phyloP scores from a whole-genome alignment of 92 coral and sea anemone species.

The Parazoanthus atlanticus region DNA sequence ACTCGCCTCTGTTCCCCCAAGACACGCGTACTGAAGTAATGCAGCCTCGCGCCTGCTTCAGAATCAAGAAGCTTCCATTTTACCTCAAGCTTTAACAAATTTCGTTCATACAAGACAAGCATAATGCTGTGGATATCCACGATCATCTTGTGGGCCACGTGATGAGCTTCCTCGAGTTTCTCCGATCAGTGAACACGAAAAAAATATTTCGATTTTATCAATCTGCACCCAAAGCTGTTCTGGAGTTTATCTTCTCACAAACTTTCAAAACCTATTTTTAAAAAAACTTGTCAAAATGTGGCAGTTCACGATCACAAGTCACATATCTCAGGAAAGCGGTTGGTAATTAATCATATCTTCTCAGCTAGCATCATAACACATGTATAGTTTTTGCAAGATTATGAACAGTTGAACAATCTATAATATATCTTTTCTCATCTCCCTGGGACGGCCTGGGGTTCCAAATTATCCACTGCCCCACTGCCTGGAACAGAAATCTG shows the following conservation, averaged over 20 bases:
- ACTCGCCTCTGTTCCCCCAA: not conserved
- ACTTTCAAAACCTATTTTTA: not conserved
- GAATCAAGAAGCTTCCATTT: not conserved
- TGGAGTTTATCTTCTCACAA: not conserved
- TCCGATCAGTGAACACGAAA: no score
- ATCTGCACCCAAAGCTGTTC: not conserved
- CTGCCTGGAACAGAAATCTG: not conserved
- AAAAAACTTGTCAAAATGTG: not conserved
- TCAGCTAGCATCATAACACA: not conserved
- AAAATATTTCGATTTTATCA: no score
- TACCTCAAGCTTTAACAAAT: not conserved
- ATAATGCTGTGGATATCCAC: no score
- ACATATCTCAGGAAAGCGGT: not conserved
- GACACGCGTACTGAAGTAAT: no score
- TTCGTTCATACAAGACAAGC: not conserved
- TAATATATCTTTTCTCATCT: not conserved
- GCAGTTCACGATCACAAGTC: not conserved
- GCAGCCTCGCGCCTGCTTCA: not conserved
- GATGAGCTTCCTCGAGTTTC: no score
- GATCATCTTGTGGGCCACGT: no score
- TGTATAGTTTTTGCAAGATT: not conserved
- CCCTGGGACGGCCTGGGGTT: not conserved
- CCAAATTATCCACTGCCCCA: not conserved
- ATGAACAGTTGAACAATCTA: not conserved
- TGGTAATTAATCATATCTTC: not conserved